Conservation (phyloP, 2,113 vertebrate species). For the Cacatua alba region DNA sequence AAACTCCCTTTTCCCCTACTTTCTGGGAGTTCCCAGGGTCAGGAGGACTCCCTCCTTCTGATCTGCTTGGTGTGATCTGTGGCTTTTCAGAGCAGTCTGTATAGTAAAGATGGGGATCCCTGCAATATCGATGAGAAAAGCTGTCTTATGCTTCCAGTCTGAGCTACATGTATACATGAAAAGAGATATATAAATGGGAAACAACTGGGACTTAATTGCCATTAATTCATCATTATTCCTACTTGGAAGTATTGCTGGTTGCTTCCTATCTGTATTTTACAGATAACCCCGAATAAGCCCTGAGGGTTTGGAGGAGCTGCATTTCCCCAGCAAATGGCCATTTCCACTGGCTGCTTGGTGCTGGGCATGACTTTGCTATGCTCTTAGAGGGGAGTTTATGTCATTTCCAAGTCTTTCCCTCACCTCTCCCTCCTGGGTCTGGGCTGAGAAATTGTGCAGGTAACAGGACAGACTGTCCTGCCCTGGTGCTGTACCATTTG, state of each 20-base stretch:
- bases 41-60: background rate
- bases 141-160: background rate
- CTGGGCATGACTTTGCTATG: background rate
- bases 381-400: background rate
- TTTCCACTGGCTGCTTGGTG: fast-evolving
- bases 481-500: background rate
- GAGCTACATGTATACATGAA: background rate
- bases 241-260: background rate
- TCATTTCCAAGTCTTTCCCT: background rate
- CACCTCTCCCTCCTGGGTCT: background rate
- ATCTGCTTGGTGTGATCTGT: background rate
- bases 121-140: background rate
- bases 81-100: background rate
- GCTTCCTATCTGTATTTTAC: background rate
- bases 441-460: background rate
- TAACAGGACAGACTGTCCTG: background rate
- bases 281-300: background rate
- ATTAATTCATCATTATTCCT: background rate
- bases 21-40: background rate
- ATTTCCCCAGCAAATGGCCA: background rate
- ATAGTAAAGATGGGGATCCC: background rate
- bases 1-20: background rate
- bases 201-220: background rate
- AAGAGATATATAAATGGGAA: background rate
- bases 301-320: background rate